These are phyloP conservation scores for Myotis lucifugus DNA, from an alignment of 2,113 vertebrate species.

Conservation along the genomic window DNA sequence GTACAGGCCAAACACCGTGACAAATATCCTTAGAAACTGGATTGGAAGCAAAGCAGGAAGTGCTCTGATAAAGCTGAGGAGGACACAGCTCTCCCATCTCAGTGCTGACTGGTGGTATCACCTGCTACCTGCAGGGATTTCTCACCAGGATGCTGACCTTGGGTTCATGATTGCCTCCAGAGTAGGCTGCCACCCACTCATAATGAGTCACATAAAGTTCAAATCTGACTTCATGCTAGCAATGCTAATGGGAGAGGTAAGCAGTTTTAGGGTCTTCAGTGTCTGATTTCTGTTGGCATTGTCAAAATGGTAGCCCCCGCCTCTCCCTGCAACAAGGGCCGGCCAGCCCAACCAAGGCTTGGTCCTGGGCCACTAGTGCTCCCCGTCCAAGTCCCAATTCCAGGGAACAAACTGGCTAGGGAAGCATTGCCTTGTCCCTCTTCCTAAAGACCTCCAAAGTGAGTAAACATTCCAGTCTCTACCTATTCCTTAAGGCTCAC, in stretches of 20 bases:
- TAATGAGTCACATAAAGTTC: conserved; percentile 71
- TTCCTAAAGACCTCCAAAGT: not conserved
- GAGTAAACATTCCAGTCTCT: not conserved
- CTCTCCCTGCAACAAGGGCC: not conserved
- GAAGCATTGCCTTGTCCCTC: not conserved
- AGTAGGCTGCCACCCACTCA: conserved; percentile 67
- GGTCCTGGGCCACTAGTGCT: not conserved
- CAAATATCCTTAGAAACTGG: not conserved
- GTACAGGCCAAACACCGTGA: not conserved
- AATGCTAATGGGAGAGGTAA: conserved; percentile 9
- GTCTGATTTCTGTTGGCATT: not conserved
- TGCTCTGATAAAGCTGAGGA: not conserved
- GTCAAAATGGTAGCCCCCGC: not conserved
- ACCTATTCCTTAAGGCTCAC: conserved; percentile 43
- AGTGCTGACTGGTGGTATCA: not conserved
- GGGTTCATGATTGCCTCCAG: conserved; percentile 66
- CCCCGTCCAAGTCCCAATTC: not conserved
- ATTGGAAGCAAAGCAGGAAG: not conserved
- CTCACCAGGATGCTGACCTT: conserved; percentile 58
- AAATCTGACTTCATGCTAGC: conserved; percentile 27
- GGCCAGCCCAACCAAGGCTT: not conserved
- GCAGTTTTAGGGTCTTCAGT: not conserved
- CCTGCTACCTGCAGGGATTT: conserved; percentile 55
- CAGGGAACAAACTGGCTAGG: not conserved
- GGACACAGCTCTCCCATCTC: not conserved